phyloP scores from a whole-genome alignment of 2,888 invertebrate species.

The Vesta saturnalis region DNA sequence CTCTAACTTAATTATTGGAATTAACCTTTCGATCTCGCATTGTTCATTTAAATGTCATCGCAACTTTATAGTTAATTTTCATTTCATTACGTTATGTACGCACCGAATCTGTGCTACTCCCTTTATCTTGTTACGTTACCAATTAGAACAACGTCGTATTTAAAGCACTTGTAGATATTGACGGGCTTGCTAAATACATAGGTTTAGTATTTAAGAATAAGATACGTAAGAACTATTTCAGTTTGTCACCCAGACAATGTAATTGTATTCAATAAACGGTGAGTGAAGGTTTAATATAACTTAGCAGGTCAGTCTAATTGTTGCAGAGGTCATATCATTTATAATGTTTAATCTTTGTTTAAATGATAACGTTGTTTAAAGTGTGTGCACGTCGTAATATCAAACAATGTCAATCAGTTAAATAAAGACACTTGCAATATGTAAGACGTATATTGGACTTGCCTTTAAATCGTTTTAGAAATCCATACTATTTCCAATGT shows the following conservation, averaged over 20 bases:
- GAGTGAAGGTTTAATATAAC: constrained; percentile 57
- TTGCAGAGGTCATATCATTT: constrained; percentile 64
- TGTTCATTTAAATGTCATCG: constrained; percentile 41
- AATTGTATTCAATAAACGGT: constrained; percentile 61
- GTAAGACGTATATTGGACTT: no score
- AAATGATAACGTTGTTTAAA: constrained; percentile 58
- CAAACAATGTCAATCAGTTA: constrained; percentile 36
- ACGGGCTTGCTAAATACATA: constrained; percentile 17
- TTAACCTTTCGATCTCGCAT: constrained; percentile 49
- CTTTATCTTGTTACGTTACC: constrained; percentile 17
- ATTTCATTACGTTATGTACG: constrained; percentile 12
- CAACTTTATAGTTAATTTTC: constrained; percentile 25
- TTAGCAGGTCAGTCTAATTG: constrained; percentile 63
- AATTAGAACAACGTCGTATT: constrained; percentile 22
- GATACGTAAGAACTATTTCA: constrained; percentile 50
- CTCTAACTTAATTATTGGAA: constrained; percentile 50
- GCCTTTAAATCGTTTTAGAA: no score
- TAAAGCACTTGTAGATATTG: constrained; percentile 23
- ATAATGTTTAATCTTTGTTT: constrained; percentile 62
- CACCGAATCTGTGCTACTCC: constrained; percentile 16
- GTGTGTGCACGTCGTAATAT: constrained; percentile 50
- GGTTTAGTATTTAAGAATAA: constrained; percentile 35
- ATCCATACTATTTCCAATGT: no score
- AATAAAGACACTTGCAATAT: constrained; percentile 30
- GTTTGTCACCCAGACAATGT: constrained; percentile 51